These are phyloP conservation scores for Sterrhoptilus dennistouni DNA, from an alignment of 2,113 vertebrate species.

Conservation along the genomic window DNA sequence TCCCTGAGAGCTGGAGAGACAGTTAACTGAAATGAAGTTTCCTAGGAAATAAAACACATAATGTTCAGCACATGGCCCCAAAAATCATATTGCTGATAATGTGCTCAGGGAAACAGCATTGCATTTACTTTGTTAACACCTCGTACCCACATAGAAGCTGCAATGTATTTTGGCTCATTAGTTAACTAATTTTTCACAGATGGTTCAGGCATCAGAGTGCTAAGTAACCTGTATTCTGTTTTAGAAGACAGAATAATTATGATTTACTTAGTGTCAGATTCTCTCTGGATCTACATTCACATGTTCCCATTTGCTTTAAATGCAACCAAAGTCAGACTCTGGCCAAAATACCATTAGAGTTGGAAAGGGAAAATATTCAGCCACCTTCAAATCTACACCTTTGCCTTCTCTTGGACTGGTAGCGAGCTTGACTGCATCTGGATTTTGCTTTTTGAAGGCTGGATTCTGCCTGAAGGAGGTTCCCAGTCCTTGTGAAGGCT, in stretches of 20 bases:
- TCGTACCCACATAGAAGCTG: constrained; percentile 23
- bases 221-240: constrained; percentile 44
- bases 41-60: background rate
- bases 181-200: constrained; percentile 47
- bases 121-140: constrained; percentile 18
- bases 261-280: constrained; percentile 1
- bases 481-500: constrained; percentile 30
- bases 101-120: background rate
- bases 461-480: constrained; percentile 27
- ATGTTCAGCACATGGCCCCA: background rate
- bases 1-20: background rate
- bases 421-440: background rate
- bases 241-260: constrained; percentile 15
- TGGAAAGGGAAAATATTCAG: background rate
- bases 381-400: background rate
- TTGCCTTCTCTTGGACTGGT: background rate
- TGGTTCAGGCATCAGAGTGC: constrained; percentile 17
- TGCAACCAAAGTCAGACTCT: background rate
- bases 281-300: background rate
- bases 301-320: background rate
- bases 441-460: constrained; percentile 51
- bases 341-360: background rate
- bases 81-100: background rate
- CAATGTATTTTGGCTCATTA: constrained; percentile 46
- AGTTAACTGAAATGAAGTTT: background rate